A percentile compares a stretch with the other conserved stretches of the same genome.
Conservation (phyloP, 2,888 invertebrate genomes). For the Callinectes sapidus region DNA sequence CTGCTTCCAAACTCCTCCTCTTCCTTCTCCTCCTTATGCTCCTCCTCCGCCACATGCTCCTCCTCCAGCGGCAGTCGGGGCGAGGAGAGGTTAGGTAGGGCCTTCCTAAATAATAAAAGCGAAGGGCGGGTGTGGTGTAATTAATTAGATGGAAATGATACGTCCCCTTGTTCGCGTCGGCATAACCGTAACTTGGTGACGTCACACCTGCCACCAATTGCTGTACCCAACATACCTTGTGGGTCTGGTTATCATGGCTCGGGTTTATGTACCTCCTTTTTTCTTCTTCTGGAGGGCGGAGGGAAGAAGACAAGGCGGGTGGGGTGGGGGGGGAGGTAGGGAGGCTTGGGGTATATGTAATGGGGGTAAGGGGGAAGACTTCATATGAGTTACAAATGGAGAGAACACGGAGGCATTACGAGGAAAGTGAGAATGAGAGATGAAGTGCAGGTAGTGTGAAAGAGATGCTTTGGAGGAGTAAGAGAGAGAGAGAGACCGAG, state of each 20-base stretch:
- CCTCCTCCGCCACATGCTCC: not conserved
- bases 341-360: not conserved
- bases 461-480: not conserved
- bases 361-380: not conserved
- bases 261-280: not conserved
- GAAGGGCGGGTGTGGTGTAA: conserved; percentile 35
- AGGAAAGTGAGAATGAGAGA: not conserved
- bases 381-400: too few species aligned
- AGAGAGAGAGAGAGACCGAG: too few species aligned
- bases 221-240: conserved; percentile 2
- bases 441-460: not conserved
- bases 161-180: conserved; percentile 47
- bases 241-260: conserved; percentile 9
- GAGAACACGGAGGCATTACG: not conserved
- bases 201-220: conserved; percentile 37
- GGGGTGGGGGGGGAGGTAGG: not conserved
- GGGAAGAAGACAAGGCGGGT: not conserved
- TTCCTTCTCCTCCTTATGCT: not conserved
- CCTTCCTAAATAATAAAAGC: conserved; percentile 39
- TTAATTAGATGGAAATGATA: conserved; percentile 54
- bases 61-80: not conserved
- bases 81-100: not conserved
- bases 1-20: not conserved
- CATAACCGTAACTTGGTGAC: conserved; percentile 46
- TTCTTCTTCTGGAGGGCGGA: not conserved